Evolutionary conservation across 2,888 invertebrate genomes (phyloP).

Genomic region (Drosophila ustulata): DNA sequence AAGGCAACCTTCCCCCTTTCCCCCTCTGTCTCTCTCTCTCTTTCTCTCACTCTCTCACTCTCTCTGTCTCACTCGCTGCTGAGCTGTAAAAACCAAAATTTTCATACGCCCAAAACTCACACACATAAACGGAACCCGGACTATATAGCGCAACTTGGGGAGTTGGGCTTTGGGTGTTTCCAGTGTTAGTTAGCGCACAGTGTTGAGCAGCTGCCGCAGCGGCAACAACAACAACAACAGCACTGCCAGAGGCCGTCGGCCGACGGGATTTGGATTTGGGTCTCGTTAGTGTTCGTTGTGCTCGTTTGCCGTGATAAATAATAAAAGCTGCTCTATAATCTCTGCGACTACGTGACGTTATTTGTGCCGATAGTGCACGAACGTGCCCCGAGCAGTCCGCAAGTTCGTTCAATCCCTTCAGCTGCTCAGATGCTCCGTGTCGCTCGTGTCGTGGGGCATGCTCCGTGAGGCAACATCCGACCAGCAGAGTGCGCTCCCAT

Average conservation of each 20-base stretch:
- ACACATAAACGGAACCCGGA: constrained; percentile 5
- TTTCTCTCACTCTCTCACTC: background rate
- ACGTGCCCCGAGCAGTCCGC: constrained; percentile 73
- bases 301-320: constrained; percentile 81
- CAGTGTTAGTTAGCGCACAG: constrained; percentile 26
- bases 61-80: background rate
- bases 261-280: constrained; percentile 75
- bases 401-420: constrained; percentile 22
- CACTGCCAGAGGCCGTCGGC: constrained; percentile 45
- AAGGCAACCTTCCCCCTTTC: constrained; percentile 3
- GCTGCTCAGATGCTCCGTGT: background rate
- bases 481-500: constrained; percentile 23
- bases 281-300: constrained; percentile 79
- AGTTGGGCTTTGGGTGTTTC: constrained; percentile 2
- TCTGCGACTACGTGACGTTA: constrained; percentile 85
- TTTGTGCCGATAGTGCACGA: constrained; percentile 83
- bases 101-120: constrained; percentile 1
- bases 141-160: constrained; percentile 16
- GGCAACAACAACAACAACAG: background rate
- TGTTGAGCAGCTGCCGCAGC: constrained; percentile 36
- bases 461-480: constrained; percentile 46
- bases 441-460: constrained; percentile 13
- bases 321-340: constrained; percentile 84
- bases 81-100: constrained; percentile 1
- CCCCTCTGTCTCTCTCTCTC: background rate